Evolutionary conservation across 2,113 vertebrate species (phyloP).

Genomic region (Xiphias gladius): DNA sequence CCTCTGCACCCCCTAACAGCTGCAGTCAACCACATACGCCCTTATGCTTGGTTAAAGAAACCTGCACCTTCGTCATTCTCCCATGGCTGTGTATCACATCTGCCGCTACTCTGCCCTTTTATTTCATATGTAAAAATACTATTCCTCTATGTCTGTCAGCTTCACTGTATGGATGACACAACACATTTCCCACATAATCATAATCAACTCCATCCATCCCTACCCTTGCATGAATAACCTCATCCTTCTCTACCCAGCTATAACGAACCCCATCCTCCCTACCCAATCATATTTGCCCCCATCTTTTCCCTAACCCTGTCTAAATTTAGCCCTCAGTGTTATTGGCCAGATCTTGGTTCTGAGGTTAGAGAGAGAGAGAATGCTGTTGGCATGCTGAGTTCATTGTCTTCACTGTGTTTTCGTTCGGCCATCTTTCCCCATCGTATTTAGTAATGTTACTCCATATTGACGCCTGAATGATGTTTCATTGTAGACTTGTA

Average conservation of each 20-base stretch:
- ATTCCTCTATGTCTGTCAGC: slow-evolving; percentile 15
- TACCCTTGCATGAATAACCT: slow-evolving; percentile 10
- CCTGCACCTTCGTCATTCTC: slow-evolving; percentile 42
- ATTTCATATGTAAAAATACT: slow-evolving; percentile 21
- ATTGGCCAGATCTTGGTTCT: slow-evolving; percentile 35
- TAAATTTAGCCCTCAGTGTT: slow-evolving; percentile 38
- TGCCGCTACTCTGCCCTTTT: slow-evolving; percentile 33
- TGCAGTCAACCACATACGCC: slow-evolving; percentile 37
- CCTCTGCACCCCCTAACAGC: slow-evolving; percentile 32
- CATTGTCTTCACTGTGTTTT: slow-evolving; percentile 35
- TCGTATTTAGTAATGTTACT: not conserved
- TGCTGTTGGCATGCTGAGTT: slow-evolving; percentile 75
- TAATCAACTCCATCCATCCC: slow-evolving; percentile 22
- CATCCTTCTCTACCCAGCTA: not conserved
- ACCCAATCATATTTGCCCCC: slow-evolving; percentile 26
- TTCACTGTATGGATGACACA: slow-evolving; percentile 39
- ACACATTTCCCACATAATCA: slow-evolving; percentile 17
- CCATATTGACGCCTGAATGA: not conserved
- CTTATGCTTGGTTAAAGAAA: slow-evolving; percentile 19
- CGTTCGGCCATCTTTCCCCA: slow-evolving; percentile 20
- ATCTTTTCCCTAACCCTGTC: slow-evolving; percentile 14
- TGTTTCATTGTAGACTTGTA: slow-evolving; percentile 11
- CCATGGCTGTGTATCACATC: slow-evolving; percentile 41
- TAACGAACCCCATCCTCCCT: slow-evolving; percentile 26
- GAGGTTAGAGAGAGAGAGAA: slow-evolving; percentile 56